Conservation (phyloP, 2,888 invertebrate genomes). For the Nymphalis polychloros region DNA sequence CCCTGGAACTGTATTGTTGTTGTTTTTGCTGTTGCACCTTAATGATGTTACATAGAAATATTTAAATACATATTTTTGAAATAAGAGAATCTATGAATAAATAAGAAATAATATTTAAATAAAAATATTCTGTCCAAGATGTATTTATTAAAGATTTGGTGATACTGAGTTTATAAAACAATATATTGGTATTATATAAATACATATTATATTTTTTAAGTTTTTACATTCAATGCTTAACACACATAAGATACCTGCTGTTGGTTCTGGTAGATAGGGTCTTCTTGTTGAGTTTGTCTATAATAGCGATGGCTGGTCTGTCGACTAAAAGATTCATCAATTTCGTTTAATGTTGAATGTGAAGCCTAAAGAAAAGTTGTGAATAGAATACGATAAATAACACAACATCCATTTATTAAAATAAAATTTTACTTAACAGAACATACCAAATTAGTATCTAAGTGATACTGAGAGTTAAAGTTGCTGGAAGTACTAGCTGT, state of each 20-base stretch:
- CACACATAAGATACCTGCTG: constrained; percentile 62
- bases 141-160: background rate
- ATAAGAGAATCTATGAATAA: background rate
- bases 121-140: background rate
- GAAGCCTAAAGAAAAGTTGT: constrained; percentile 57
- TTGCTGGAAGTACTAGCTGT: constrained; percentile 70
- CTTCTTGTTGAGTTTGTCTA: constrained; percentile 65
- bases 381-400: constrained; percentile 3
- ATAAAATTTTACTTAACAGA: background rate
- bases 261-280: constrained; percentile 78
- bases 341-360: constrained; percentile 73
- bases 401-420: background rate
- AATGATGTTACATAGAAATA: background rate
- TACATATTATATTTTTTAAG: background rate
- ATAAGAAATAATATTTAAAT: no score
- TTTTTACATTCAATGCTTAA: background rate
- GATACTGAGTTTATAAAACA: no score
- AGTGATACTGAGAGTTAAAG: constrained; percentile 70
- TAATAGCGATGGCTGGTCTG: constrained; percentile 76
- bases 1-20: constrained; percentile 73
- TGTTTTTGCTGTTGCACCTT: constrained; percentile 77
- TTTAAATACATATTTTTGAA: background rate
- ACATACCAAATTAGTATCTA: constrained; percentile 70
- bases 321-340: constrained; percentile 75
- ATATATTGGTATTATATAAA: no score